Conservation (phyloP, 2,113 vertebrate species). For the Hippocampus zosterae region DNA sequence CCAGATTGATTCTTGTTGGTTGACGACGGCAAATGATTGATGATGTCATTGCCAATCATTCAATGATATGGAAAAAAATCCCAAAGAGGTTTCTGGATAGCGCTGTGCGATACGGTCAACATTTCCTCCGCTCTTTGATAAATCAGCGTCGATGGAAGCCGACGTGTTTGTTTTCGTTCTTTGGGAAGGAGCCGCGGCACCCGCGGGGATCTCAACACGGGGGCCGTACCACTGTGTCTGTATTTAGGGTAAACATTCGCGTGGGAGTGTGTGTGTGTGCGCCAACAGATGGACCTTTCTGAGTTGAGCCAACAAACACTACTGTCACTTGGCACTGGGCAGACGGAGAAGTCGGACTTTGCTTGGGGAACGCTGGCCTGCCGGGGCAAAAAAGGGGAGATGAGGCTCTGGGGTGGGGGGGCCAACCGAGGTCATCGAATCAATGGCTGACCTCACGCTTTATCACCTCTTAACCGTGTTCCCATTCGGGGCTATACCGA, state of each 20-base stretch:
- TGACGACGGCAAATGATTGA: too few relatives aligned
- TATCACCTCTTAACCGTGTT: conserved; percentile 24
- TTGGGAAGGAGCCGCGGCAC: conserved; percentile 2
- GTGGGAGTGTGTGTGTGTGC: conserved; percentile 2
- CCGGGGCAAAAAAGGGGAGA: background rate
- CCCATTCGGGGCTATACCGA: background rate
- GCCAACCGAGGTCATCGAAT: conserved; percentile 31
- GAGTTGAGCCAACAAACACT: conserved; percentile 13
- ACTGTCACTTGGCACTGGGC: conserved; percentile 8
- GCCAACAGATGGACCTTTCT: conserved; percentile 14
- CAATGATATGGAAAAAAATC: background rate
- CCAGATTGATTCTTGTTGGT: too few relatives aligned
- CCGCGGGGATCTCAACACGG: background rate
- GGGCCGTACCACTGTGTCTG: conserved; percentile 4
- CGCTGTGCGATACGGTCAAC: too few relatives aligned
- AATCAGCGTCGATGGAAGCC: too few relatives aligned
- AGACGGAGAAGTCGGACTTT: conserved; percentile 6
- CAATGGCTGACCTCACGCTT: conserved; percentile 39
- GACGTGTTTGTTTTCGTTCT: background rate
- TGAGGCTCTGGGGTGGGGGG: too few relatives aligned
- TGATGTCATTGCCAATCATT: background rate
- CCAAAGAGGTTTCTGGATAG: background rate
- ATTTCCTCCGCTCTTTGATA: background rate
- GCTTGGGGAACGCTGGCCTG: background rate
- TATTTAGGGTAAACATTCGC: conserved; percentile 13